Base-by-base conservation (phyloP, 92 coral and sea anemone species). In the Siderastrea radians region DNA sequence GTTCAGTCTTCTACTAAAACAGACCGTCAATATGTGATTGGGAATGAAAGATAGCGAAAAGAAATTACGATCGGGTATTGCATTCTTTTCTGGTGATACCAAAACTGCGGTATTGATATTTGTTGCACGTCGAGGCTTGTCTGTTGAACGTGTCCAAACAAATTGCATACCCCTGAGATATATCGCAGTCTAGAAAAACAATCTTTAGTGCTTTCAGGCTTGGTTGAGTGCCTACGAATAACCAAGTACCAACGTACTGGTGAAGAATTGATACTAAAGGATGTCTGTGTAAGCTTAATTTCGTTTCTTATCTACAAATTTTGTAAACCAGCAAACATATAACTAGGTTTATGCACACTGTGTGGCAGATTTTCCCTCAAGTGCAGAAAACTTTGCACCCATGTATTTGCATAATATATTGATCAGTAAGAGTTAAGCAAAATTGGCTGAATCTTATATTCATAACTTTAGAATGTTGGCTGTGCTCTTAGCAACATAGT, bases 91-190 rank as follows among this genome's bases (percentile, higher is more conserved):
- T 57, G 86, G 70, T 17, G 47, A 46, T 19, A 45, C 67, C 68
- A 54, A 43, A 68, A 46, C 12, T 73, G 64, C 79, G 73, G 80
- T 73, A 72, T 74, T 75, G 87, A 38, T 63, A 43, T 49, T 16
- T 73, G 45, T 16, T 45, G 60, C 87, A 84, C 19, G 87, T 12
- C 73, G 7, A 52, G 87, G 50, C 87, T n/a, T 60, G 87, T 45
- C 65, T 58, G 3, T 49, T 3, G 79, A 74, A 74, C 87, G 44
- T 73, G 87, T 74, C 87, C 15, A 6, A 84, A 84, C 87, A 83
- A 68, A 84, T 60, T 73, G 51, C 72, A 55, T 15, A 26, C 12
- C 62, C 13, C 63, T 9, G 10, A 14, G 58, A 60, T 74, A 70
- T 17, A 46, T 44, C 54, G 63, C 38, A 16, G 50, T 45, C 54